These are phyloP conservation scores for Cyrtonyx montezumae DNA, from an alignment of 2,113 vertebrate species.

Conservation along the genomic window DNA sequence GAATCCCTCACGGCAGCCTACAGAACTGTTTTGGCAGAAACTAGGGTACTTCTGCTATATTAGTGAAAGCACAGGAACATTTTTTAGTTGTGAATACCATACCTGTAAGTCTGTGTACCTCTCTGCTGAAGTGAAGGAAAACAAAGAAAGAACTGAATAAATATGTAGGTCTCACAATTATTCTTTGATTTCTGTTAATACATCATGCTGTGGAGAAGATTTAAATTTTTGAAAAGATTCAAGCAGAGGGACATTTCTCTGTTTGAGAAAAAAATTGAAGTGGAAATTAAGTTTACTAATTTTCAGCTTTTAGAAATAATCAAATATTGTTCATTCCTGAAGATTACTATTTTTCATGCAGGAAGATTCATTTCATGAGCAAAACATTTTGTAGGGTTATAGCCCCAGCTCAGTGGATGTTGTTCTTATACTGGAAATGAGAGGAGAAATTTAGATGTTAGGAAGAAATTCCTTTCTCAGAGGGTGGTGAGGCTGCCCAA, in stretches of 20 bases:
- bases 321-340: slow-evolving; percentile 13
- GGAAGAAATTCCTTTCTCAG: too few species aligned
- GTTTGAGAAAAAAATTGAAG: slow-evolving; percentile 1
- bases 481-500: too few species aligned
- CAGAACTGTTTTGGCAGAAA: not conserved
- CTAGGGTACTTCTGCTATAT: not conserved
- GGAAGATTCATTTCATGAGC: slow-evolving; percentile 61
- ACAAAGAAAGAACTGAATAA: not conserved
- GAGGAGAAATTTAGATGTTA: too few species aligned
- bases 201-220: not conserved
- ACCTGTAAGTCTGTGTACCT: not conserved
- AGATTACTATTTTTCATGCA: slow-evolving; percentile 58
- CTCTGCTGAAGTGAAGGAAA: not conserved
- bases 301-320: slow-evolving; percentile 57
- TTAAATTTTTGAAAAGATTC: not conserved
- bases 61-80: not conserved
- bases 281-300: slow-evolving; percentile 50
- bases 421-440: not conserved
- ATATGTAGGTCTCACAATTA: not conserved
- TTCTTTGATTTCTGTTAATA: not conserved
- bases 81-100: not conserved
- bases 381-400: slow-evolving; percentile 65
- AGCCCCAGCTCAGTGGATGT: slow-evolving; percentile 63
- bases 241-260: not conserved
- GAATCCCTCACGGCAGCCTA: not conserved